Conservation (phyloP, 2,113 vertebrate species). For the Cervus canadensis region DNA sequence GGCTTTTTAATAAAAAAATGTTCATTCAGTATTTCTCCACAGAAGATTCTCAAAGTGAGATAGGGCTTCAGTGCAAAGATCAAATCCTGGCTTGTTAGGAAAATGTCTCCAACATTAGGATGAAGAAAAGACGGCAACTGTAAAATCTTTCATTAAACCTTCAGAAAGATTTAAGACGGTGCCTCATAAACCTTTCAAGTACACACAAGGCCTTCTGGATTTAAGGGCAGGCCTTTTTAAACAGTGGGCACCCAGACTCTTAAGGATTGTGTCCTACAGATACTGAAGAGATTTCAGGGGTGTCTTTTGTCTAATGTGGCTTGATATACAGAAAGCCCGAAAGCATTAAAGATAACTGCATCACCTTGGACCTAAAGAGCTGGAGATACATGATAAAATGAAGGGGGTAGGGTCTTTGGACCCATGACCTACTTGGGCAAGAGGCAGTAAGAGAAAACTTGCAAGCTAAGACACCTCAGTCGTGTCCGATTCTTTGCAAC, state of each 20-base stretch:
- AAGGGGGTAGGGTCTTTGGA: neutral
- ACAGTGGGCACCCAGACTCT: neutral
- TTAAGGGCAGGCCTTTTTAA: slow-evolving; percentile 33
- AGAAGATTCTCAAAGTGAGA: slow-evolving; percentile 21
- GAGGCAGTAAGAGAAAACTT: neutral
- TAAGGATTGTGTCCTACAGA: neutral
- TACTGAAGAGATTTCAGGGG: neutral
- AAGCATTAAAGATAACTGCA: neutral
- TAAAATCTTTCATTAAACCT: slow-evolving; percentile 24
- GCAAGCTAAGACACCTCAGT: neutral
- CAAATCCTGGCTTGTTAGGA: slow-evolving; percentile 3
- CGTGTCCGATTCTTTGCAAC: neutral
- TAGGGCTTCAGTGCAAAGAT: neutral
- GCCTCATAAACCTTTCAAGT: slow-evolving; percentile 36
- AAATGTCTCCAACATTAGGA: neutral
- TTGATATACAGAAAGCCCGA: neutral
- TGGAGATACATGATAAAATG: neutral
- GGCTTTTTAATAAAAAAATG: neutral
- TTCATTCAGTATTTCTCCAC: neutral
- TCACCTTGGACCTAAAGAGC: neutral
- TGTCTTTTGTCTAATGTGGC: neutral
- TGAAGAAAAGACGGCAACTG: neutral
- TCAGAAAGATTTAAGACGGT: slow-evolving; percentile 38
- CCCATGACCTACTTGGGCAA: neutral
- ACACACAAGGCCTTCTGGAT: neutral